Evolutionary conservation across 2,888 invertebrate species (phyloP).

Genomic region (Scaptomyza cyrtandrae): DNA sequence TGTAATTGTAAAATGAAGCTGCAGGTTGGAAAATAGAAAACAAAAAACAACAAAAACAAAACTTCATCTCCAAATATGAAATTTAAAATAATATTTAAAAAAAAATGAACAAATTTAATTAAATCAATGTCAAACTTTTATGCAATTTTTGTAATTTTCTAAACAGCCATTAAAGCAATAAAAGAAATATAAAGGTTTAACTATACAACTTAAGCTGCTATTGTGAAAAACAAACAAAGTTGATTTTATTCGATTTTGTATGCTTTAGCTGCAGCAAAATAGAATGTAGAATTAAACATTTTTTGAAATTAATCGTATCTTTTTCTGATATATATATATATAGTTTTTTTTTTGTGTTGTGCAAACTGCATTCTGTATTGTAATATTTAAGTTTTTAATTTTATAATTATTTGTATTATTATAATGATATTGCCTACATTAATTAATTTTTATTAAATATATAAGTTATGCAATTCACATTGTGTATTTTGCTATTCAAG

Average conservation of each 20-base stretch:
- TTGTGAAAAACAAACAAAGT: not conserved
- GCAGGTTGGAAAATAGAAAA: constrained; percentile 22
- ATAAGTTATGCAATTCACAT: constrained; percentile 70
- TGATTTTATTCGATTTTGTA: constrained; percentile 5
- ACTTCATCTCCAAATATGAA: constrained; percentile 34
- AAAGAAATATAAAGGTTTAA: constrained; percentile 16
- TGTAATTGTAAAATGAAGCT: constrained; percentile 53
- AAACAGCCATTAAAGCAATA: constrained; percentile 41
- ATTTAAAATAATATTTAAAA: constrained; percentile 11
- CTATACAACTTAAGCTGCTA: constrained; percentile 23
- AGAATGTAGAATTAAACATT: constrained; percentile 11
- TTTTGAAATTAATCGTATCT: constrained; percentile 8
- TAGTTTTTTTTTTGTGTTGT: constrained; percentile 39
- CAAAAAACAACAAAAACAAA: constrained; percentile 6
- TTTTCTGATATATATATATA: not conserved
- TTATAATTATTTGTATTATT: constrained; percentile 51
- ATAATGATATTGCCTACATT: constrained; percentile 43
- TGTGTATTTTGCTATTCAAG: constrained; percentile 38
- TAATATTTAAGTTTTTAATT: constrained; percentile 72
- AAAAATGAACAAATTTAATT: constrained; percentile 2
- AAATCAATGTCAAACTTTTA: constrained; percentile 41
- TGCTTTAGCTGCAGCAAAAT: constrained; percentile 5
- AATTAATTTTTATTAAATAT: constrained; percentile 73
- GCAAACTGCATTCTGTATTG: constrained; percentile 77
- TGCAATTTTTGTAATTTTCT: constrained; percentile 75